Conservation (phyloP, 2,888 invertebrate genomes). For the Bombylius major region DNA sequence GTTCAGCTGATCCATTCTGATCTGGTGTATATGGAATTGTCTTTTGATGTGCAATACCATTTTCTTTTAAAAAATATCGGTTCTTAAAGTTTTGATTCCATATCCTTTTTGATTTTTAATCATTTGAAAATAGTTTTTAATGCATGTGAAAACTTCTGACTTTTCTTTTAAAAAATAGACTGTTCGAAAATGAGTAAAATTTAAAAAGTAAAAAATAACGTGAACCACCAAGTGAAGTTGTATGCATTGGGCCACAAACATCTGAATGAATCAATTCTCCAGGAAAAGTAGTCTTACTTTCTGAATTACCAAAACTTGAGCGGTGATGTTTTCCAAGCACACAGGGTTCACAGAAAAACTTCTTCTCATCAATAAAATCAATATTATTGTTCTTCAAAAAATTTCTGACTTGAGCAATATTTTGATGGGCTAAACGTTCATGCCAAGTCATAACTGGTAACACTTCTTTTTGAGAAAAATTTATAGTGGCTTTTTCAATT, state of each 20-base stretch:
- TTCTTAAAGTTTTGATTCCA: slow-evolving; percentile 16
- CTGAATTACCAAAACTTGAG: not conserved
- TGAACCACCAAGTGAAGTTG: too few species aligned
- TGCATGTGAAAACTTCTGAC: slow-evolving; percentile 7
- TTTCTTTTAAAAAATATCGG: slow-evolving; percentile 17
- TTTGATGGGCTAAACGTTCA: too few species aligned
- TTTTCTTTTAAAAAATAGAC: slow-evolving; percentile 16
- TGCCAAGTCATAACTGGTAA: too few species aligned
- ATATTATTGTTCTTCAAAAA: too few species aligned
- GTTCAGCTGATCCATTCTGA: slow-evolving; percentile 28
- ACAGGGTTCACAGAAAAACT: not conserved
- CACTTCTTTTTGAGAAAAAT: too few species aligned
- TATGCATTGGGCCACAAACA: too few species aligned
- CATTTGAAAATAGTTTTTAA: not conserved
- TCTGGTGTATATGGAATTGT: slow-evolving; percentile 24
- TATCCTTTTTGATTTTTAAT: slow-evolving; percentile 17
- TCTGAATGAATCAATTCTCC: slow-evolving; percentile 9
- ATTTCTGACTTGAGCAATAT: too few species aligned
- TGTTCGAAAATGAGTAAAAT: slow-evolving; percentile 7
- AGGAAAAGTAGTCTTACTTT: not conserved
- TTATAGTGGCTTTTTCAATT: too few species aligned
- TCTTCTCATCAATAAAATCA: not conserved
- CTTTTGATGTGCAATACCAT: slow-evolving; percentile 18
- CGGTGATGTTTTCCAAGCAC: not conserved
- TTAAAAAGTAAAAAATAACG: slow-evolving; percentile 7